These are phyloP conservation scores for Seison nebaliae DNA, from an alignment of 1,140 invertebrate genomes.

Conservation along the genomic window DNA sequence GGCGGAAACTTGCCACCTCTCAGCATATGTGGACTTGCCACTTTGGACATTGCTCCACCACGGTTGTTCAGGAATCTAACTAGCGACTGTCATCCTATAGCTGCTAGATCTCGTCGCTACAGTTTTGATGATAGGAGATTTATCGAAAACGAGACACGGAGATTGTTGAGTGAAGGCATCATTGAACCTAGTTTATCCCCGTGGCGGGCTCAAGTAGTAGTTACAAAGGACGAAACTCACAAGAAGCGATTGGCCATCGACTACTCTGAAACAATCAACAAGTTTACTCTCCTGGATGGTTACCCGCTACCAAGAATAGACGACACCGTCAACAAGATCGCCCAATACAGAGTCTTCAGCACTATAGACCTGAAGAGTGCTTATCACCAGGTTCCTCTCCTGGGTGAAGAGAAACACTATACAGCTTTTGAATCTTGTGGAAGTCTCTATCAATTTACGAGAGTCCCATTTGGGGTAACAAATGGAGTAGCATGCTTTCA, in stretches of 20 bases:
- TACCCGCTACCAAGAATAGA: background rate
- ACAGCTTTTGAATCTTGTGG: background rate
- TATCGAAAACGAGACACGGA: background rate
- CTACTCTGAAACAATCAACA: background rate
- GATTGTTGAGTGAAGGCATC: background rate
- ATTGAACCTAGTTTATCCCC: background rate
- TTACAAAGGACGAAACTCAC: background rate
- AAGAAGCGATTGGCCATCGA: background rate
- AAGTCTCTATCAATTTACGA: background rate
- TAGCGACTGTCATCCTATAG: background rate
- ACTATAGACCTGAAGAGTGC: background rate
- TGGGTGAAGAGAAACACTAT: background rate
- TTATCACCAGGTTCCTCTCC: background rate
- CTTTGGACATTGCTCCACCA: too few species aligned
- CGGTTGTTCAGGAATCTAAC: too few species aligned
- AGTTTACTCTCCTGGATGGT: background rate
- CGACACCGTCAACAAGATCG: background rate
- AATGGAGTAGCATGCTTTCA: background rate
- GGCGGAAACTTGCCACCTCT: too few species aligned
- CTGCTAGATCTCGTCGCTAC: background rate
- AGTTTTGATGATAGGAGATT: background rate
- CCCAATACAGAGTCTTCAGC: background rate
- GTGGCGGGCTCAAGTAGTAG: background rate
- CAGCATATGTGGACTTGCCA: too few species aligned
- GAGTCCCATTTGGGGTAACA: background rate